These are phyloP conservation scores for Piprites chloris DNA, from an alignment of 2,113 vertebrate species.

Conservation along the genomic window DNA sequence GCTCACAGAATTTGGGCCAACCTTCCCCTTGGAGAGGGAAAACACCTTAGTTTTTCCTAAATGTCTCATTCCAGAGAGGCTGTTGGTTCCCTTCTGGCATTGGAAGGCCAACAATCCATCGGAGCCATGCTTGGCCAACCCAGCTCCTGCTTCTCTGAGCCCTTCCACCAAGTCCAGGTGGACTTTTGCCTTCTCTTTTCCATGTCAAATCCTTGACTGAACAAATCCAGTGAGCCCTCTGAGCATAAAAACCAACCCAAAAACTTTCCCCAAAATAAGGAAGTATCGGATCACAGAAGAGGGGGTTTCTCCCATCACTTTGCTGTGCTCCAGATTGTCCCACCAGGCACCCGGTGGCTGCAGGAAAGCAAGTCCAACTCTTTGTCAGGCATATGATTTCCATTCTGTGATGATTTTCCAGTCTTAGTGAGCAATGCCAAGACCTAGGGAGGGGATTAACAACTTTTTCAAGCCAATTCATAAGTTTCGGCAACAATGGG, in stretches of 20 bases:
- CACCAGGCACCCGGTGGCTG: neutral
- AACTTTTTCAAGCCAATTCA: neutral
- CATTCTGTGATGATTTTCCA: neutral
- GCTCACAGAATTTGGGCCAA: neutral
- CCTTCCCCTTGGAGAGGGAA: rapidly evolving
- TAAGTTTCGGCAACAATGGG: neutral
- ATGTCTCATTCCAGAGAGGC: neutral
- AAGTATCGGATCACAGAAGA: neutral
- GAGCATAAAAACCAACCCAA: neutral
- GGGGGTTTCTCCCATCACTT: neutral
- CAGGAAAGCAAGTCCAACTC: neutral
- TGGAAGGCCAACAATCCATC: rapidly evolving
- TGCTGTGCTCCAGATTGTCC: rapidly evolving
- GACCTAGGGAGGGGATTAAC: neutral
- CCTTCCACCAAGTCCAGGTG: neutral
- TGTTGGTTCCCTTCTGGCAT: neutral
- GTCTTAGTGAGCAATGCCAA: neutral
- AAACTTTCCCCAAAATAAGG: neutral
- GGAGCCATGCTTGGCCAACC: rapidly evolving
- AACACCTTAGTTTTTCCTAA: neutral
- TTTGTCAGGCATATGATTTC: neutral
- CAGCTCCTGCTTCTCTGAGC: neutral
- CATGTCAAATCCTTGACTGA: neutral
- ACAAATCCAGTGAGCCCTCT: neutral
- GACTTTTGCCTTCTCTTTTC: neutral